Evolutionary conservation across 1,140 invertebrate genomes (phyloP), one percentile per base, ranked within the genome.

Genomic region (Bombus confusus): DNA sequence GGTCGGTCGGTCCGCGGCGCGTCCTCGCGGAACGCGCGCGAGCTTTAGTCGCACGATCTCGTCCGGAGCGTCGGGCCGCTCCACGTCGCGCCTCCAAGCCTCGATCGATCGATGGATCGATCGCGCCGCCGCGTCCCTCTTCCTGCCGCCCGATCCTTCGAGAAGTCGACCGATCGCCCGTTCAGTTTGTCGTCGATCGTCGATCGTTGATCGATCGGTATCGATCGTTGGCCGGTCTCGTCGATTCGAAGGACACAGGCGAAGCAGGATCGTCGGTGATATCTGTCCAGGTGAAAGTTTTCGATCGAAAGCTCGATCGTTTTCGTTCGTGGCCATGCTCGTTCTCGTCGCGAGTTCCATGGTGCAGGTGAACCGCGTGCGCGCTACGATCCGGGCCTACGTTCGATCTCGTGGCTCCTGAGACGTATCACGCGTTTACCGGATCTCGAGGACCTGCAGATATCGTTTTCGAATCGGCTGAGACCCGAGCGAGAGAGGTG

Each of bases 1-100:
- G 69, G 68, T 59, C 64, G 43, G 68, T 71, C 64, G 43, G 86
- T 85, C 73, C 57, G 86, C 82, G 47, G 83, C 90, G 91, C 91
- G 93, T 93, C 88, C 90, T 87, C 91, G 87, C 83, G 91, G 92
- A 90, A 93, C 89, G 91, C 75, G 75, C 57, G 57, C 91, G 83
- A 89, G 89, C 91, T 90, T 94, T 93, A 94, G 94, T 95, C 91
- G 92, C 91, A 91, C 93, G 93, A 94, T 93, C 93, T 93, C 93
- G 91, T 94, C 91, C 91, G 92, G 76, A 87, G 93, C 90, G 93
- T 93, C 91, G 93, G 89, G 91, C 86, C 88, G 92, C 80, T 91
- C 87, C 76, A 78, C 87, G 92, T 86, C 86, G 91, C 72, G 79
- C 15, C 77, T 77, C 77, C 59, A 80, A 80, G 57, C 43, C 77